A percentile compares a stretch with the other conserved stretches of the same genome.
Conservation (phyloP, 1,140 invertebrate species). For the Leptopilina clavipes region DNA sequence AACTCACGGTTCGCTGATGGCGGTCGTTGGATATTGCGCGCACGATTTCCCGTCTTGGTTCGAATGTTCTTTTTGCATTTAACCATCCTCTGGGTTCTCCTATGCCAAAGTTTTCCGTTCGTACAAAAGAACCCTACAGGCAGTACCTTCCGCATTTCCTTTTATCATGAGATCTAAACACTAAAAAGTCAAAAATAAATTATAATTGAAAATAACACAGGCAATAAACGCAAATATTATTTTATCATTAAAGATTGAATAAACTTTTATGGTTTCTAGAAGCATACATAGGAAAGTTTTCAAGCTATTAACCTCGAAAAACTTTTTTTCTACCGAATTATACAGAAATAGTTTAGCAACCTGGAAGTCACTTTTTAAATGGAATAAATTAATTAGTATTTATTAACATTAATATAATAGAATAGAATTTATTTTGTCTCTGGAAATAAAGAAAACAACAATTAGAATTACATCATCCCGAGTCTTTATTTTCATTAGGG, state of each 20-base stretch:
- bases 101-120: slow-evolving; percentile 45
- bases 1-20: slow-evolving; percentile 46
- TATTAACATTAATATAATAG: too few relatives aligned
- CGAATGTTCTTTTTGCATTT: slow-evolving; percentile 48
- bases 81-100: slow-evolving; percentile 45
- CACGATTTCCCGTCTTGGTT: slow-evolving; percentile 62
- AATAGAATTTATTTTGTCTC: too few relatives aligned
- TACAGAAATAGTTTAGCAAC: too few relatives aligned
- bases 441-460: too few relatives aligned
- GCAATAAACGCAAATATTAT: background rate
- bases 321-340: too few relatives aligned
- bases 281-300: too few relatives aligned
- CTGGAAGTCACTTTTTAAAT: too few relatives aligned
- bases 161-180: slow-evolving; percentile 15
- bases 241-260: background rate
- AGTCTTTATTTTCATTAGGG: too few relatives aligned
- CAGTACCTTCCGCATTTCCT: background rate
- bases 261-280: too few relatives aligned
- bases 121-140: slow-evolving; percentile 21
- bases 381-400: too few relatives aligned
- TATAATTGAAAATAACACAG: background rate
- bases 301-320: too few relatives aligned
- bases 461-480: too few relatives aligned
- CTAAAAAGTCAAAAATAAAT: background rate
- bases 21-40: slow-evolving; percentile 62